A percentile compares a stretch with the other conserved stretches of the same genome.
Conservation (phyloP, 2,888 invertebrate genomes). For the Chrysina gloriosa region DNA sequence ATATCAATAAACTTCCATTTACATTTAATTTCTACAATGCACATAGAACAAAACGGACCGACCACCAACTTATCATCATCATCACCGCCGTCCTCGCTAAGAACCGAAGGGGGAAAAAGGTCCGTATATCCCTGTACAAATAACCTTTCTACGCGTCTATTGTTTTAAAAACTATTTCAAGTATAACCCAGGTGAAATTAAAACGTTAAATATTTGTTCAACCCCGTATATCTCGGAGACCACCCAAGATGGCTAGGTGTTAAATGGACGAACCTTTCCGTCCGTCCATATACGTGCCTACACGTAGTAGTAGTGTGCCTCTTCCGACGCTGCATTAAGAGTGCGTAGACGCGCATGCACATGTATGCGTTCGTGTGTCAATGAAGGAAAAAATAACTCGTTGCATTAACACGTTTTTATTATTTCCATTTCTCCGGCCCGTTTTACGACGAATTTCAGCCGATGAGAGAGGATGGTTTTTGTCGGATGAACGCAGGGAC, state of each 20-base stretch:
- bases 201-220: conserved; percentile 56
- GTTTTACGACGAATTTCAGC: conserved; percentile 41
- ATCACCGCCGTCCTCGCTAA: not conserved
- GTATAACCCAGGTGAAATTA: conserved; percentile 53
- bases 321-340: not conserved
- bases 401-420: conserved; percentile 64
- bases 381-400: conserved; percentile 57
- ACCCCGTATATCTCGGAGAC: conserved; percentile 51
- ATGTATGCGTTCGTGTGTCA: conserved; percentile 45
- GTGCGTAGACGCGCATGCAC: not conserved
- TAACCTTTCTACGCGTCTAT: conserved; percentile 48
- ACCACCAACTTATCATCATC: not conserved
- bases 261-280: conserved; percentile 51
- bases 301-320: not conserved
- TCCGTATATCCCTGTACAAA: conserved; percentile 43
- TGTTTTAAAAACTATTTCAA: conserved; percentile 48
- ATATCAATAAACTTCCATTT: too few relatives aligned
- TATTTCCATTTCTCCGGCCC: conserved; percentile 48
- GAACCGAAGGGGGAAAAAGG: conserved; percentile 8
- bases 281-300: conserved; percentile 47
- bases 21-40: too few relatives aligned
- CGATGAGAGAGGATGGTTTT: conserved; percentile 1
- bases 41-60: too few relatives aligned
- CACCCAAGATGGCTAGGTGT: conserved; percentile 56
- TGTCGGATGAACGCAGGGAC: not conserved